These are phyloP conservation scores for Microvelia longipes DNA, from an alignment of 1,140 invertebrate species.

Conservation along the genomic window DNA sequence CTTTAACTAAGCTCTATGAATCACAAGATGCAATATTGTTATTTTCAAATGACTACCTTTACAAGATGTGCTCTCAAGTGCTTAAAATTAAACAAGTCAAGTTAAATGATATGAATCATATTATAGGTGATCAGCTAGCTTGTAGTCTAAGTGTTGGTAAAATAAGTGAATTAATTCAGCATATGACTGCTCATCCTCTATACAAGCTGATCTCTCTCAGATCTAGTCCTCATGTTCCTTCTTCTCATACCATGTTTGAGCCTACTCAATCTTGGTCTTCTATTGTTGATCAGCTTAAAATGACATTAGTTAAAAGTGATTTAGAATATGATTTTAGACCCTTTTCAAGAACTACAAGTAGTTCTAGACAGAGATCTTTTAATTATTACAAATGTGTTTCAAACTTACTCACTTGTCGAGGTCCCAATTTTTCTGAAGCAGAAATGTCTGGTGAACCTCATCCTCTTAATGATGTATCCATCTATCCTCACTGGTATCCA, in stretches of 20 bases:
- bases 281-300: background rate
- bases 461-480: background rate
- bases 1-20: slow-evolving; percentile 2
- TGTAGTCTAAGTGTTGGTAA: background rate
- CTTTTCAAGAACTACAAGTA: background rate
- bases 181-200: background rate
- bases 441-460: background rate
- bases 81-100: slow-evolving; percentile 3
- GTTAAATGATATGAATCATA: slow-evolving; percentile 6
- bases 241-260: background rate
- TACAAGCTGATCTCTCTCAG: background rate
- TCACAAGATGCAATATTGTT: slow-evolving; percentile 5
- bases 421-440: background rate
- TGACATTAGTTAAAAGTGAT: background rate
- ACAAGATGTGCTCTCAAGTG: slow-evolving; percentile 5
- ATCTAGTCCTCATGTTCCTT: background rate
- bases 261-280: background rate
- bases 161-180: background rate
- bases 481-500: background rate
- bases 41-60: slow-evolving; percentile 8
- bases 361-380: background rate
- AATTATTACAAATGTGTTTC: background rate
- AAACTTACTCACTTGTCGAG: background rate
- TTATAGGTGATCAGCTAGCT: slow-evolving; percentile 5
- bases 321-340: background rate